Evolutionary conservation across 2,797 vertebrate species (phyloP).

Genomic region (Staurois parvus): DNA sequence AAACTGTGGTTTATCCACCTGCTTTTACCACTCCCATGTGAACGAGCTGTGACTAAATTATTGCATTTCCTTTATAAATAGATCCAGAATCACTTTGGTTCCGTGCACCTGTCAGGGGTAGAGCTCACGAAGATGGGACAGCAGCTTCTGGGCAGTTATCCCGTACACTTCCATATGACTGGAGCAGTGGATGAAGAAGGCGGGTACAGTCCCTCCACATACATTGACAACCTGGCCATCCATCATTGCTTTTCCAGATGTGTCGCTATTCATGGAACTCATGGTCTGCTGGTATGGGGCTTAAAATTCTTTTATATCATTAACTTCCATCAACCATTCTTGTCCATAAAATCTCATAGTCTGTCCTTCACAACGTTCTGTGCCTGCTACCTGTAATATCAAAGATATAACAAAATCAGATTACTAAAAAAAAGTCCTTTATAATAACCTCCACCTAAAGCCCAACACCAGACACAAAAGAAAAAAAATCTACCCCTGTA

Average conservation of each 20-base stretch:
- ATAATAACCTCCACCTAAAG: too few relatives aligned
- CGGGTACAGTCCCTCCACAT: slow-evolving; percentile 21
- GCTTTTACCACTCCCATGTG: too few relatives aligned
- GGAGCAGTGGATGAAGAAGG: slow-evolving; percentile 66
- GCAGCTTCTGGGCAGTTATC: slow-evolving; percentile 65
- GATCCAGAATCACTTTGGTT: slow-evolving; percentile 70
- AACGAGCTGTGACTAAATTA: background rate
- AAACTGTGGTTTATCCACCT: rapidly evolving
- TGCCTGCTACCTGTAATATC: too few relatives aligned
- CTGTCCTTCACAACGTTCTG: background rate
- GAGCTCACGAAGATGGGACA: slow-evolving; percentile 64
- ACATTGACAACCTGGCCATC: slow-evolving; percentile 76
- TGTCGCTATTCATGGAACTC: slow-evolving; percentile 83
- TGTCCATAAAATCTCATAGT: background rate
- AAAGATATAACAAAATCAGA: too few relatives aligned
- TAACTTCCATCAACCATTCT: background rate
- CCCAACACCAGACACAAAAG: too few relatives aligned
- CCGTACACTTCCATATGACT: slow-evolving; percentile 65
- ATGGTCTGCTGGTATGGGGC: slow-evolving; percentile 72
- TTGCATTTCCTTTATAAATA: slow-evolving; percentile 36
- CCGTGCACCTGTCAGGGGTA: slow-evolving; percentile 66
- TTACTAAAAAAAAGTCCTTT: too few relatives aligned
- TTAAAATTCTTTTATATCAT: background rate
- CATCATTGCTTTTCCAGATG: slow-evolving; percentile 92
- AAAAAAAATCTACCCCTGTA: too few relatives aligned